phyloP scores from a whole-genome alignment of 2,888 invertebrate genomes.

The Nezara viridula region DNA sequence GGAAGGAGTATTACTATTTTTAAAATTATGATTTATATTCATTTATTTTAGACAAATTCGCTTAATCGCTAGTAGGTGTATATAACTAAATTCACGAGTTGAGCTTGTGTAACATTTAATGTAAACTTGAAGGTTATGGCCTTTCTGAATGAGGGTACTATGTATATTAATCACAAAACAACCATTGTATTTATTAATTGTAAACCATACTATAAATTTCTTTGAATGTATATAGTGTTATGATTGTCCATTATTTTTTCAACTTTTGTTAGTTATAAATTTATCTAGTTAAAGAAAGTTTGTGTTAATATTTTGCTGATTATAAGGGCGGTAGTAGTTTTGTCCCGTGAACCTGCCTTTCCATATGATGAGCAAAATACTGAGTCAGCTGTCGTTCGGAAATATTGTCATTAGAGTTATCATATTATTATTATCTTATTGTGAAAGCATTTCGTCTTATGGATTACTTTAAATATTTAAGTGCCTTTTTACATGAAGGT shows the following conservation, averaged over 20 bases:
- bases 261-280: conserved; percentile 51
- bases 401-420: conserved; percentile 17
- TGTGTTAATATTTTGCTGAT: conserved; percentile 60
- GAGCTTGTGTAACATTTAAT: conserved; percentile 55
- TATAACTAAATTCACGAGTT: conserved; percentile 56
- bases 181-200: conserved; percentile 56
- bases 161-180: conserved; percentile 59
- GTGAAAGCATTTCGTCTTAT: conserved; percentile 46
- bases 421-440: conserved; percentile 44
- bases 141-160: conserved; percentile 57
- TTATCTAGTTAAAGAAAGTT: conserved; percentile 48
- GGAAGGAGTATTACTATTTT: conserved; percentile 55
- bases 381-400: conserved; percentile 2
- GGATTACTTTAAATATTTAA: conserved; percentile 62
- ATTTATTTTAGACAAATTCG: conserved; percentile 49
- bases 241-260: conserved; percentile 57
- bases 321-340: conserved; percentile 50
- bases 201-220: conserved; percentile 56
- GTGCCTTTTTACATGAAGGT: conserved; percentile 63
- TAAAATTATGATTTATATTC: conserved; percentile 48
- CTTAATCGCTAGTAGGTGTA: conserved; percentile 58
- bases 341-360: background rate
- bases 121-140: conserved; percentile 52
- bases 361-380: conserved; percentile 52
- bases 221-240: conserved; percentile 58